phyloP scores from a whole-genome alignment of 2,113 vertebrate species.

The Sigmodon hispidus region DNA sequence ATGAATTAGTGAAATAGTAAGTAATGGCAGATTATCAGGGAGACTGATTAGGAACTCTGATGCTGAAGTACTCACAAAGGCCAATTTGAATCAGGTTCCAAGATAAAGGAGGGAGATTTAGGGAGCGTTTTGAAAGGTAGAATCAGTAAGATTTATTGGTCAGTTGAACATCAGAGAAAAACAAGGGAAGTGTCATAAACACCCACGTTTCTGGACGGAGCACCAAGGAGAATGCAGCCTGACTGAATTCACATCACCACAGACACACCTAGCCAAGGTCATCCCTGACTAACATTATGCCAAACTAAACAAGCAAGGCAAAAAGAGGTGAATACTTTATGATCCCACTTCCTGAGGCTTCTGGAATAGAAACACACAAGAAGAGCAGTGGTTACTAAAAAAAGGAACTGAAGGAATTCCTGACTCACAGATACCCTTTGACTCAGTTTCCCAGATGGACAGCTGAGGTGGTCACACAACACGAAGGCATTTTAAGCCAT shows the following conservation, averaged over 20 bases:
- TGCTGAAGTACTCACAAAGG: neutral
- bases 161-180: neutral
- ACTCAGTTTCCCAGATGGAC: neutral
- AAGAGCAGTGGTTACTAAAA: neutral
- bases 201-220: neutral
- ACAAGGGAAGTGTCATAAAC: neutral
- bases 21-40: neutral
- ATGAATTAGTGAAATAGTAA: neutral
- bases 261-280: neutral
- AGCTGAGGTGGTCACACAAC: rapidly evolving
- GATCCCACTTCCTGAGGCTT: neutral
- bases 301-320: constrained; percentile 38
- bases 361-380: neutral
- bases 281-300: neutral
- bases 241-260: too few species aligned
- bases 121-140: neutral
- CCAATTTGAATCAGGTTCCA: neutral
- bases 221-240: neutral
- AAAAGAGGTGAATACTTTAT: neutral
- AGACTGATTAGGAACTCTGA: neutral
- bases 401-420: neutral
- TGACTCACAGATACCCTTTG: neutral
- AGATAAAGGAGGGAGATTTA: neutral
- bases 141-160: neutral
- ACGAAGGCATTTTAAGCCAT: neutral